A percentile compares a stretch with the other conserved stretches of the same genome.
Conservation (phyloP, 1,140 invertebrate genomes). For the Tenebrio molitor region DNA sequence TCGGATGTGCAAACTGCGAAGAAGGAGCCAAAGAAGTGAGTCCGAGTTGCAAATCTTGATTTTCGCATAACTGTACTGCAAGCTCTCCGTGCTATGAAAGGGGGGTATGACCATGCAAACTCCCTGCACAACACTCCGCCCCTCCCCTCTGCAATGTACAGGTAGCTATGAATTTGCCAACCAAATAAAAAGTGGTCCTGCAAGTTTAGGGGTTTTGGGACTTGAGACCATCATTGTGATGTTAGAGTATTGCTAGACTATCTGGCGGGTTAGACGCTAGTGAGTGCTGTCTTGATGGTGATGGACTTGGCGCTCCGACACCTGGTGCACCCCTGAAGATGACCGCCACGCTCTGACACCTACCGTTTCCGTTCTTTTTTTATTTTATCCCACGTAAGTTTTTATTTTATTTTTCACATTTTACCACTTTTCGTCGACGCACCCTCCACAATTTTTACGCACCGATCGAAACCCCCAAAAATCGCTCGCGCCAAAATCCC, state of each 20-base stretch:
- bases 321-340: conserved; percentile 51
- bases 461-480: too few relatives aligned
- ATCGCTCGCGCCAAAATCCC: too few relatives aligned
- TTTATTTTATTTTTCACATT: conserved; percentile 41
- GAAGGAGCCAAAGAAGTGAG: neutral
- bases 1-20: neutral
- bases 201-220: conserved; percentile 66
- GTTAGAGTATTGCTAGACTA: conserved; percentile 68
- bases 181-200: conserved; percentile 67
- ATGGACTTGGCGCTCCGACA: conserved; percentile 32
- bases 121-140: conserved; percentile 38
- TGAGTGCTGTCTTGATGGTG: conserved; percentile 46
- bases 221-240: conserved; percentile 64
- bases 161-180: conserved; percentile 67
- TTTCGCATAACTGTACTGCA: conserved; percentile 65
- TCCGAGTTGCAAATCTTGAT: conserved; percentile 64
- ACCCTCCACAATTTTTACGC: too few relatives aligned
- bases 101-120: conserved; percentile 56
- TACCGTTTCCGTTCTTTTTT: conserved; percentile 9
- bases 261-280: conserved; percentile 65
- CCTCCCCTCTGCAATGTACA: conserved; percentile 54
- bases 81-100: conserved; percentile 54
- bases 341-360: conserved; percentile 37
- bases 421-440: too few relatives aligned
- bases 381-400: conserved; percentile 48